A percentile compares a stretch with the other conserved stretches of the same genome.
These are phyloP conservation scores for Psilopsiagon aymara DNA, from an alignment of 2,113 vertebrate species.

Conservation along the genomic window DNA sequence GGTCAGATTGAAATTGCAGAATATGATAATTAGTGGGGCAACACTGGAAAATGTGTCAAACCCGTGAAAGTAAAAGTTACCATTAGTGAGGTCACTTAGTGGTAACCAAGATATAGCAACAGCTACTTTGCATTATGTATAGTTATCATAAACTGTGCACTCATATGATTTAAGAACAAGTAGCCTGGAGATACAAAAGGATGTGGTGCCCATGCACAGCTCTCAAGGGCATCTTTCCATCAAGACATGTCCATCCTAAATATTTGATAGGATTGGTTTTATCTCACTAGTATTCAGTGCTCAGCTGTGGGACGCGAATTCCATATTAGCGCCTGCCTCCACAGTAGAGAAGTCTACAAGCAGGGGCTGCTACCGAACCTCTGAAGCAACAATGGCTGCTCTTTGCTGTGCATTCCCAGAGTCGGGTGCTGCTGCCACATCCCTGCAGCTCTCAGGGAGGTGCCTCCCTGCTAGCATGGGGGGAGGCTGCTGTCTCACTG, in stretches of 20 bases:
- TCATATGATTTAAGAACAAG: background rate
- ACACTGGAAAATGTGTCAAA: background rate
- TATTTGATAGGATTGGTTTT: background rate
- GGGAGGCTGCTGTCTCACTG: background rate
- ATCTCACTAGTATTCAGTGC: background rate
- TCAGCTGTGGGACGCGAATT: background rate
- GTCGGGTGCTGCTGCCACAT: background rate
- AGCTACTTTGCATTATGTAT: background rate
- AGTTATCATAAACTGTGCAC: background rate
- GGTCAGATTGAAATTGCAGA: background rate
- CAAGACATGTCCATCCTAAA: background rate
- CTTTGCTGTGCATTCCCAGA: background rate
- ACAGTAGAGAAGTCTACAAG: accelerated
- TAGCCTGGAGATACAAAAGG: background rate
- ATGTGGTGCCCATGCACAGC: background rate
- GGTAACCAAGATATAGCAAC: background rate
- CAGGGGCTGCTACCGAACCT: accelerated
- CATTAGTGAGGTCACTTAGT: background rate
- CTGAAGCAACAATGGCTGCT: accelerated
- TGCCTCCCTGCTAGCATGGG: accelerated
- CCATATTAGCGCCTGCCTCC: accelerated
- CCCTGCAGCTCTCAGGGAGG: background rate
- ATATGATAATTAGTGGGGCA: background rate
- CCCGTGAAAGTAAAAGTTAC: background rate
- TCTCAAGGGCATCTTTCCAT: background rate